Evolutionary conservation across 2,888 invertebrate genomes (phyloP).

Genomic region (Epistrophe eligans): DNA sequence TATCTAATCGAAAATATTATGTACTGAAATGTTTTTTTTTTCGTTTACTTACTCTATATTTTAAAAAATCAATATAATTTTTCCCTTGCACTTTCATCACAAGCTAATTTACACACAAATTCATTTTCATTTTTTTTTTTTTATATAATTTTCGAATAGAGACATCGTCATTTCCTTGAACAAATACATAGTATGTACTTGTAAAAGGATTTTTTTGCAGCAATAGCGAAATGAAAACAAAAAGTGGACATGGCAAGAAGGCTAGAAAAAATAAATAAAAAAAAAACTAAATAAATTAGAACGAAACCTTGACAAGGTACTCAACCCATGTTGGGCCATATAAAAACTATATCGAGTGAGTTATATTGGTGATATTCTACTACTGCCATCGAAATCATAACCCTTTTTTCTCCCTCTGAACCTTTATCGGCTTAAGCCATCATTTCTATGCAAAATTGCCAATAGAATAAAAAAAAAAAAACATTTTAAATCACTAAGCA

Average conservation of each 20-base stretch:
- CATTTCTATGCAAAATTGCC: constrained; percentile 11
- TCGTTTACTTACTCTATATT: too few species aligned
- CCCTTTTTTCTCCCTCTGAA: constrained; percentile 5
- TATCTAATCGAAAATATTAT: too few species aligned
- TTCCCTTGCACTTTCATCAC: constrained; percentile 49
- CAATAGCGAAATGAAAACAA: constrained; percentile 22
- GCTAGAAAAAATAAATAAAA: background rate
- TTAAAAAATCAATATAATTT: background rate
- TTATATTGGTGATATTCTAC: constrained; percentile 6
- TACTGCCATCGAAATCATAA: constrained; percentile 44
- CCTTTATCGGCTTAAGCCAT: background rate
- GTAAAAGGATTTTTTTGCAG: constrained; percentile 53
- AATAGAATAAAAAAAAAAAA: constrained; percentile 23
- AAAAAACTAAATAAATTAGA: constrained; percentile 38
- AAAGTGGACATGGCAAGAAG: constrained; percentile 12
- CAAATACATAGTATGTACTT: too few species aligned
- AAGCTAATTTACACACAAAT: background rate
- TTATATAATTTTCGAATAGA: background rate
- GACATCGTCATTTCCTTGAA: background rate
- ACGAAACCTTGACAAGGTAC: constrained; percentile 63
- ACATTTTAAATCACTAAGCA: constrained; percentile 53
- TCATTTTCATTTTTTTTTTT: background rate
- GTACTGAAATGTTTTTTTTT: too few species aligned
- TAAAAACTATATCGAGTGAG: background rate
- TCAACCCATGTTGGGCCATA: constrained; percentile 34